Evolutionary conservation across 2,797 vertebrate species (phyloP).

Genomic region (Mycteria americana): DNA sequence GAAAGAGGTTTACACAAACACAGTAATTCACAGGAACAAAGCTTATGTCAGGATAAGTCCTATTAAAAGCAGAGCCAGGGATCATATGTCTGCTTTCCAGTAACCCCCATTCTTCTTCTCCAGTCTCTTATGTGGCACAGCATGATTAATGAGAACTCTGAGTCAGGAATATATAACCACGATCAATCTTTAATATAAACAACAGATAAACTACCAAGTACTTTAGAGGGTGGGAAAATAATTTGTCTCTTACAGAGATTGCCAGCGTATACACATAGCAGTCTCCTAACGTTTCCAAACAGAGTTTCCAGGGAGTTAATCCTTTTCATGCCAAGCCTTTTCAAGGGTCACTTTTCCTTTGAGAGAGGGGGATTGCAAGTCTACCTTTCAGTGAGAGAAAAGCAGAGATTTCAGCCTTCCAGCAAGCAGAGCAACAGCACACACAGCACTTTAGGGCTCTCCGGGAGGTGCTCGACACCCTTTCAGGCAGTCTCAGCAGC

Average conservation of each 20-base stretch:
- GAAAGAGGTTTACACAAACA: not conserved
- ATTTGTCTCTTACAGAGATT: conserved; percentile 42
- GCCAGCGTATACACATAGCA: conserved; percentile 19
- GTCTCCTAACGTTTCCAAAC: conserved; percentile 41
- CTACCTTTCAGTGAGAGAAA: not conserved
- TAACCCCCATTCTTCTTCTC: conserved; percentile 30
- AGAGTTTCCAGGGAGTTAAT: conserved; percentile 62
- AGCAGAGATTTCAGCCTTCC: not conserved
- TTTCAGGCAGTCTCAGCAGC: not conserved
- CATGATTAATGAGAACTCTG: conserved; percentile 41
- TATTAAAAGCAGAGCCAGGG: conserved; percentile 14
- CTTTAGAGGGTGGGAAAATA: conserved; percentile 67
- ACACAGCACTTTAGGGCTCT: not conserved
- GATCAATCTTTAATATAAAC: conserved; percentile 59
- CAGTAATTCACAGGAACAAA: conserved; percentile 21
- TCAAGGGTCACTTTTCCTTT: conserved; percentile 17
- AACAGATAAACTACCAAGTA: conserved; percentile 64
- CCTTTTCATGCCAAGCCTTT: conserved; percentile 25
- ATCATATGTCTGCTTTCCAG: conserved; percentile 46
- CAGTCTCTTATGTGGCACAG: not conserved
- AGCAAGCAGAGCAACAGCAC: not conserved
- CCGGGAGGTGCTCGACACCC: not conserved
- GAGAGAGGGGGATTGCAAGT: not conserved
- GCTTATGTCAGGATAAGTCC: not conserved
- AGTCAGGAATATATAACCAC: conserved; percentile 37